Conservation (phyloP, 2,113 vertebrate genomes). For the Etheostoma spectabile region DNA sequence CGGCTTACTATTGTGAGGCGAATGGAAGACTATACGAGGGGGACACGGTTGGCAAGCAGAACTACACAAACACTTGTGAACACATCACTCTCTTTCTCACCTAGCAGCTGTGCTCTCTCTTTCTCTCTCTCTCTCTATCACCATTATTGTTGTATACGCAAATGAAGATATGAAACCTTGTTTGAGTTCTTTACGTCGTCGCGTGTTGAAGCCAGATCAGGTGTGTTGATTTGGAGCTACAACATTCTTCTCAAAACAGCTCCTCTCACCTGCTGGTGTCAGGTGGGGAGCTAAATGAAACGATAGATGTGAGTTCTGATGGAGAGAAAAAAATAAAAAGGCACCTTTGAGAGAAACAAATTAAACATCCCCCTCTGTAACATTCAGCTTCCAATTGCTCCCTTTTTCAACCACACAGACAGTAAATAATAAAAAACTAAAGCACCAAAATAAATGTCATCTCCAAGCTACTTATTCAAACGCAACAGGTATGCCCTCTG, state of each 20-base stretch:
- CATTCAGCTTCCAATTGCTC: constrained; percentile 80
- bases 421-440: constrained; percentile 56
- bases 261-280: background rate
- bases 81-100: constrained; percentile 54
- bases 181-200: constrained; percentile 45
- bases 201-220: constrained; percentile 35
- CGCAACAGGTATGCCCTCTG: constrained; percentile 27
- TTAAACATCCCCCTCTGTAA: constrained; percentile 80
- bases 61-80: constrained; percentile 43
- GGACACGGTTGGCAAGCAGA: constrained; percentile 77
- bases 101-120: constrained; percentile 71
- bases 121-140: constrained; percentile 41
- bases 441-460: constrained; percentile 65
- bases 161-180: constrained; percentile 53
- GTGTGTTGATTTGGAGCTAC: constrained; percentile 56
- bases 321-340: constrained; percentile 87
- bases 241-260: constrained; percentile 17
- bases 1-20: constrained; percentile 69
- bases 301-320: constrained; percentile 69
- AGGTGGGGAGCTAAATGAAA: background rate
- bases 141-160: constrained; percentile 64
- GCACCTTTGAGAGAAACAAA: constrained; percentile 85
- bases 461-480: constrained; percentile 49
- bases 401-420: constrained; percentile 51
- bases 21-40: constrained; percentile 82